These are phyloP conservation scores for Scaptomyza flava DNA, from an alignment of 2,888 invertebrate species.

Conservation along the genomic window DNA sequence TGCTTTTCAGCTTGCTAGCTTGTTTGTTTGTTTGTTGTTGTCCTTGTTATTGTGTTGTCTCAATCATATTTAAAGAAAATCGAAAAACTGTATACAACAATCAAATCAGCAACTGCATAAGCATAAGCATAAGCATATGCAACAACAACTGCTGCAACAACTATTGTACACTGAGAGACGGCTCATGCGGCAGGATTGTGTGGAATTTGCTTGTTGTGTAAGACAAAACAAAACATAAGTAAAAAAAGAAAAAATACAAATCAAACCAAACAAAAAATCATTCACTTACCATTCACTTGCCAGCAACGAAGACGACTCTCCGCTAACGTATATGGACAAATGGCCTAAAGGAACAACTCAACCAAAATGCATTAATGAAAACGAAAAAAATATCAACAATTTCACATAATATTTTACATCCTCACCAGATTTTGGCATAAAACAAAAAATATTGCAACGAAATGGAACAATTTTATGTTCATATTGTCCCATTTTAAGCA, in stretches of 20 bases:
- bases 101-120: constrained; percentile 21
- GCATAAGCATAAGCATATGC: constrained; percentile 21
- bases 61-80: constrained; percentile 14
- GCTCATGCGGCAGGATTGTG: constrained; percentile 53
- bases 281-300: constrained; percentile 70
- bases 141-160: constrained; percentile 33
- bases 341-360: constrained; percentile 22
- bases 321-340: constrained; percentile 61
- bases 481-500: constrained; percentile 5
- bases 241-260: constrained; percentile 41
- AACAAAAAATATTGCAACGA: constrained; percentile 8
- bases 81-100: constrained; percentile 20
- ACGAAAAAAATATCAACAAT: constrained; percentile 18
- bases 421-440: constrained; percentile 21
- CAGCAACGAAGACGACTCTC: constrained; percentile 58
- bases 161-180: constrained; percentile 38
- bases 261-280: constrained; percentile 50
- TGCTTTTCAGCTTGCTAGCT: constrained; percentile 3
- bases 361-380: constrained; percentile 9
- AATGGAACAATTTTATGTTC: constrained; percentile 5
- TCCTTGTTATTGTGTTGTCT: constrained; percentile 14
- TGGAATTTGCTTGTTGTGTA: constrained; percentile 71
- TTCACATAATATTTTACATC: constrained; percentile 17
- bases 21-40: constrained; percentile 2
- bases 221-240: constrained; percentile 44